Evolutionary conservation across 2,888 invertebrate species (phyloP), one percentile per base, ranked within the genome.

Genomic region (Frankliniella intonsa): DNA sequence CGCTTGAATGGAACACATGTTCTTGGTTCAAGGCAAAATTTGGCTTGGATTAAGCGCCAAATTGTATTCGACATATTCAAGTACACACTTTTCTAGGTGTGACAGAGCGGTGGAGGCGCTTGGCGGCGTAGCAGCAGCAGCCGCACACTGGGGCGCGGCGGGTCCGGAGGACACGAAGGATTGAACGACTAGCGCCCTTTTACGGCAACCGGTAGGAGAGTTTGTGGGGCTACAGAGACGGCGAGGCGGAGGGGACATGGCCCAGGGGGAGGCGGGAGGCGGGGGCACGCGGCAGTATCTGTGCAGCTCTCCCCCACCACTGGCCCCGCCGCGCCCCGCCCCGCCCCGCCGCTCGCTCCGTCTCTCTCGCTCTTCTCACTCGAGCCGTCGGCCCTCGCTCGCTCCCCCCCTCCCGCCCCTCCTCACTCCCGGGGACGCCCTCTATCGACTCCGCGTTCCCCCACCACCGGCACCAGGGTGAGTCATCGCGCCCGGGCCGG

Each of bases 401-500:
- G 19, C 22, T 69, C 69, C 22, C 9, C 17, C 22, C 22, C 69
- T 69, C 22, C 69, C 69, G 55, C 69, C 69, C 10, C 55, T 14
- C 55, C 55, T 55, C 55, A 17, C 62, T 7, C 62, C 62, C 62
- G 62, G 55, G 55, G 55, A 55, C 55, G 55, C 55, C 55, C 69
- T 76, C 69, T 76, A 76, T 76, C 69, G 69, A 76, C 69, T 76
- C 69, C 69, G 69, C 22, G 25, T 76, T 25, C 69, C 69, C 69
- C 69, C 69, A 76, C 69, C 69, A 76, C 69, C 69, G 22, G 69
- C 25, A n/a, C n/a, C n/a, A n/a, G n/a, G 69, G 69, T 76, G 69
- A 76, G 69, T 76, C 69, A 76, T 76, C 69, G 69, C 69, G 62
- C 62, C 19, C 62, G 38, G 38, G 38, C 38, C 38, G 69, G 69